Conservation (phyloP, 2,888 invertebrate species). For the Parascotia fuliginaria region DNA sequence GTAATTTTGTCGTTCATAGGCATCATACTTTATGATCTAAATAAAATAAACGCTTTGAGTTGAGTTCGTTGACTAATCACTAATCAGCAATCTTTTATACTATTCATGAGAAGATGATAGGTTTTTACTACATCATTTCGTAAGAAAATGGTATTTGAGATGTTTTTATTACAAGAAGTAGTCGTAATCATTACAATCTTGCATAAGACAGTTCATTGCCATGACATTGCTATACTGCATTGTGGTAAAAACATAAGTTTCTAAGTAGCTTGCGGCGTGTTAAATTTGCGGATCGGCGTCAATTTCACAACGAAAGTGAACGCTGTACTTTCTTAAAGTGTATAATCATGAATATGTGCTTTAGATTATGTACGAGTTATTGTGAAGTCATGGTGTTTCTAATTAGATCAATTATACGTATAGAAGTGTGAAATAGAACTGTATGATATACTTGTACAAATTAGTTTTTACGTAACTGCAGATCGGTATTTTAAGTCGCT, state of each 20-base stretch:
- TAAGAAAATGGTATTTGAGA: too few relatives aligned
- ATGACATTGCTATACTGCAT: conserved; percentile 19
- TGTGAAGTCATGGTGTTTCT: conserved; percentile 8
- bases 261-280: conserved; percentile 38
- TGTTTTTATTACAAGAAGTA: background rate
- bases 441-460: background rate
- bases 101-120: too few relatives aligned
- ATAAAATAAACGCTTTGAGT: too few relatives aligned
- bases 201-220: conserved; percentile 3
- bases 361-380: conserved; percentile 19
- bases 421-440: background rate
- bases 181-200: background rate
- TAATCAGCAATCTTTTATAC: too few relatives aligned
- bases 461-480: background rate
- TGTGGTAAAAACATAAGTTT: conserved; percentile 32
- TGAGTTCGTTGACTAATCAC: too few relatives aligned
- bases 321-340: conserved; percentile 26
- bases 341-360: conserved; percentile 15
- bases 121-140: too few relatives aligned
- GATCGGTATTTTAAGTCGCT: too few relatives aligned
- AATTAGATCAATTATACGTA: conserved; percentile 10
- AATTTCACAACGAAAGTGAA: conserved; percentile 33
- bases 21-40: too few relatives aligned
- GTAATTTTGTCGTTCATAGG: too few relatives aligned
- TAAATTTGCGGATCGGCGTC: conserved; percentile 43